Evolutionary conservation across 2,113 vertebrate genomes (phyloP), one percentile per base, ranked within the genome.

Genomic region (Sterna hirundo): DNA sequence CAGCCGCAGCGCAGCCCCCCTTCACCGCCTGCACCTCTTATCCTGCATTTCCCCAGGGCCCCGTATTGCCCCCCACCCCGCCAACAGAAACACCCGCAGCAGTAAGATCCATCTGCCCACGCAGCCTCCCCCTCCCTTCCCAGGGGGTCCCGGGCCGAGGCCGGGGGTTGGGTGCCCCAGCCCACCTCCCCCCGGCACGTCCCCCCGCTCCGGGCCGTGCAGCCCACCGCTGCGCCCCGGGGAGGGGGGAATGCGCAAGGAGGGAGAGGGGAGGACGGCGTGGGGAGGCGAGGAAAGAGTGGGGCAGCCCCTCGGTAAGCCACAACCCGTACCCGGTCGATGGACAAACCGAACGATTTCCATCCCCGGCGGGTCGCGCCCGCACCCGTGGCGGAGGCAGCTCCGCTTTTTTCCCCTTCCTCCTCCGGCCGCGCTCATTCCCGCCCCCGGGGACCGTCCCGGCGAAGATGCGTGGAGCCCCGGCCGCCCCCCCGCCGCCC

Each of bases 321-420:
- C 34, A 5, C 62, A 9, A 8, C 14, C 12, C 30, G 1, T 1
- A 26, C 18, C 29, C 29, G 9, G 25, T 20, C 12, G 10, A 40
- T 2, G 46, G 40, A 42, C 46, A 46, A 1, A 1, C 7, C 25
- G 9, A 1, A 51, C 9, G 11, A 7, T 51, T 83, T 49, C 21
- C 32, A 44, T 1, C 6, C 40, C 30, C 13, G 44, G 10, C 11
- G 36, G 26, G 46, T 34, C 54, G 8, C 18, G 12, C 51, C 70
- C 21, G n/a, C 6, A 11, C 21, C 38, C 25, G 15, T n/a, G 64
- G 22, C 7, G 9, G 36, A 79, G 60, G 16, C 36, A 47, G 55
- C 4, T 6, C 29, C 15, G 15, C 34, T 77, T 64, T n/a, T 1
- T 3, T 13, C 26, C 19, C 17, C 4, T 13, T 42, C 18, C 47